A percentile compares a stretch with the other conserved stretches of the same genome.
These are phyloP conservation scores for Eospalax fontanierii DNA, from an alignment of 2,797 vertebrate species.

Conservation along the genomic window DNA sequence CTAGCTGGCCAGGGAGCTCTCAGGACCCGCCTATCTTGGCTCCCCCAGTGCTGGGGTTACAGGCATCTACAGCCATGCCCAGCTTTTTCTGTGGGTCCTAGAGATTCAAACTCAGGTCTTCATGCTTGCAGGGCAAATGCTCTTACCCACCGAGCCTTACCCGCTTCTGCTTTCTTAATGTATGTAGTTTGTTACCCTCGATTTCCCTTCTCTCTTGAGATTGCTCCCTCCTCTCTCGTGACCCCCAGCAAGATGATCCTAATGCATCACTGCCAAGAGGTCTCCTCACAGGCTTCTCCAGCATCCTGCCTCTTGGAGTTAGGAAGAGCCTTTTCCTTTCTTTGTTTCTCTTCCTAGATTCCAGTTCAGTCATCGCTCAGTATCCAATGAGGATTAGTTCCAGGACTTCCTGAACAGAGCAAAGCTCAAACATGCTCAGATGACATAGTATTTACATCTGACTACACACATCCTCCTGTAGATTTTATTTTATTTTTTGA, in stretches of 20 bases:
- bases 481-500: background rate
- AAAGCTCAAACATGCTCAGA: background rate
- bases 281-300: background rate
- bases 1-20: background rate
- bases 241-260: background rate
- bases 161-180: background rate
- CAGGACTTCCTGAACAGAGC: background rate
- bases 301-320: background rate
- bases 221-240: too few relatives aligned
- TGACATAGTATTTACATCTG: background rate
- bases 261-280: background rate
- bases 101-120: background rate
- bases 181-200: background rate
- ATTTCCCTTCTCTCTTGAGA: background rate
- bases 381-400: background rate
- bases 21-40: background rate
- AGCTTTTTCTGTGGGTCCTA: background rate
- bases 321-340: background rate
- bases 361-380: background rate
- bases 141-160: too few relatives aligned
- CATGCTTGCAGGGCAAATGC: background rate
- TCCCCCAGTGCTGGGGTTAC: background rate
- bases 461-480: background rate
- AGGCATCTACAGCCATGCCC: background rate
- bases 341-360: background rate